Base-by-base conservation (phyloP, 2,888 invertebrate species). In the Thymelicus acteon region DNA sequence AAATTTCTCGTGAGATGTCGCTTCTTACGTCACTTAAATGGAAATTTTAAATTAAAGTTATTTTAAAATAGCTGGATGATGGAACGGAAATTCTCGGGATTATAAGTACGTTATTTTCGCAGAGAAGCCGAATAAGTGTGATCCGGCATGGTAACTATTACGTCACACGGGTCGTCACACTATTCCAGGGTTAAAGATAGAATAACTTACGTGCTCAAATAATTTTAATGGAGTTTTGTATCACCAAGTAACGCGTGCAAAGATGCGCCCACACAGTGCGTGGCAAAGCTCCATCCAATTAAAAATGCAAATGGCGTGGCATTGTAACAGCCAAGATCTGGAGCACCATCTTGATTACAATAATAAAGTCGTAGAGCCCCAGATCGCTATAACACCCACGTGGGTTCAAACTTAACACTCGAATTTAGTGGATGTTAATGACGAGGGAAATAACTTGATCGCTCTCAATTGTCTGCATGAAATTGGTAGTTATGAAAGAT, bases 241-340 rank as follows among this genome's bases (percentile, higher is more conserved):
- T 44, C 19, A 54, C 12, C 2, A n/a, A 52, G 12, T 19, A 44
- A 65, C 66, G 47, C 58, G 19, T 54, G 54, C 54, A 7, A 48
- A 61, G 44, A 44, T 12, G 24, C 61, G 70, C 69, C 74, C 70
- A 76, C 75, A 65, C 71, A 39, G 72, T 67, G 74, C 76, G 72
- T 77, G 76, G 72, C 67, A 67, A 60, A 68, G 60, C 67, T 70
- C 77, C 75, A 79, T 79, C 80, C 78, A 81, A 82, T 82, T 81
- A 80, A 80, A 77, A 76, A 82, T 81, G 79, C 76, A 77, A 80
- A 81, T 80, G 67, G 67, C 66, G 62, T 13, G 60, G 60, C 44
- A 60, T 65, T 65, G 65, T 65, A 65, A 12, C 71, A 68, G 48
- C 57, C 49, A 40, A 70, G 69, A 70, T 63, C 69, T 69, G 57